Base-by-base conservation (phyloP, 1,140 invertebrate species). In the Solenopsis fugax region DNA sequence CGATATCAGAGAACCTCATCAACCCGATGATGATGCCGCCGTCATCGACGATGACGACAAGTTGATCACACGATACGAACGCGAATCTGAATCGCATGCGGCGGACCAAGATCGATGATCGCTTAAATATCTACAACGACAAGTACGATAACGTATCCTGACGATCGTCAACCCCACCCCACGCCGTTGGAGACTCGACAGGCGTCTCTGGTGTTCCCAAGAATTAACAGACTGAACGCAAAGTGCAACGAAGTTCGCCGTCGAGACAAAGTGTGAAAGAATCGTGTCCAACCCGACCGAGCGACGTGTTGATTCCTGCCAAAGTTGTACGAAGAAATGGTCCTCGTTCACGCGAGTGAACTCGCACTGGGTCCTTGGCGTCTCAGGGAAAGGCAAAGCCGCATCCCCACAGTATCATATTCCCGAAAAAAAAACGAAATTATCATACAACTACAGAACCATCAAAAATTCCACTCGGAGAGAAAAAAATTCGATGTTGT, bases 301-400 rank as follows among this genome's bases (percentile, higher is more conserved):
- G 48, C 24, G 24, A 48, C 52, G 18, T 34, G 41, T 62, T 69
- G 69, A 88, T 86, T 85, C 88, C 88, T 90, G 88, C 75, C 89
- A 88, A 88, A 90, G 80, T 73, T 64, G 34, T 62, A 21, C 56
- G 29, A 69, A 78, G 73, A 72, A 4, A 21, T 58, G 65, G 21
- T 41, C 9, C 34, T 56, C 48, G 64, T 54, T 41, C 41, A 21
- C 12, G 50, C 21, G 34, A 41, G 69, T 41, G n/a, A n/a, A n/a
- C n/a, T n/a, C n/a, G n/a, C n/a, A n/a, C n/a, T n/a, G 56, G 13
- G 6, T 29, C 34, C 45, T 81, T 24, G 34, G 77, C 52, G 24
- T 73, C n/a, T 72, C n/a, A 54, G 12, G 71, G 45, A 82, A 29
- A 21, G 48, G 54, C 13, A 9, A 48, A 60, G 34, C 16, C n/a